Evolutionary conservation across 2,888 invertebrate genomes (phyloP).

Genomic region (Biston betularia): DNA sequence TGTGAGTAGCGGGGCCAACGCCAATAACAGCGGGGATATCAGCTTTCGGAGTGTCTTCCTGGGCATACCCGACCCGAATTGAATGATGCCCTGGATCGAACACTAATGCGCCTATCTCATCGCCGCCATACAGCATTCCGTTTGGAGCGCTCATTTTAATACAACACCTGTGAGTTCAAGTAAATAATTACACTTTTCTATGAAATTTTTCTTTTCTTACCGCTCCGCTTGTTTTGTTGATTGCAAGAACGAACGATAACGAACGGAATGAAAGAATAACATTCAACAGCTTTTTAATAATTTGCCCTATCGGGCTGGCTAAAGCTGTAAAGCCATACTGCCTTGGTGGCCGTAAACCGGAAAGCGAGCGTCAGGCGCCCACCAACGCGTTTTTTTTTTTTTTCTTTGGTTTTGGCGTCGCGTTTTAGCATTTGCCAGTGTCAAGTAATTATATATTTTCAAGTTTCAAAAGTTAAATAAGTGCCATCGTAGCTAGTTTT

Average conservation of each 20-base stretch:
- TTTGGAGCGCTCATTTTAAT: slow-evolving; percentile 78
- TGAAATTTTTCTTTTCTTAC: not conserved
- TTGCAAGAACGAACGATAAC: not conserved
- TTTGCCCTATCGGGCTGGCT: too few relatives aligned
- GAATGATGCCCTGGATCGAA: slow-evolving; percentile 95
- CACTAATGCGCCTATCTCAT: slow-evolving; percentile 99
- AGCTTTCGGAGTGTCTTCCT: slow-evolving; percentile 99
- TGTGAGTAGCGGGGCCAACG: slow-evolving; percentile 90
- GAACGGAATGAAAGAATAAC: too few relatives aligned
- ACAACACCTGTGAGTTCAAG: not conserved
- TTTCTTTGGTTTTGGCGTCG: too few relatives aligned
- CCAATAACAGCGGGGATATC: slow-evolving; percentile 98
- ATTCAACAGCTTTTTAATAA: too few relatives aligned
- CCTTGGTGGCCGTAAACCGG: too few relatives aligned
- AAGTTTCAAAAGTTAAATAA: too few relatives aligned
- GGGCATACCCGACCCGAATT: slow-evolving; percentile 96
- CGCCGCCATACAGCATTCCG: slow-evolving; percentile 95
- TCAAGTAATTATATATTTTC: too few relatives aligned
- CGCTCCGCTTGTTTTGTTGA: slow-evolving; percentile 1
- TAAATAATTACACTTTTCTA: not conserved
- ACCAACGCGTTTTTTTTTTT: too few relatives aligned
- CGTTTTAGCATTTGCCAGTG: too few relatives aligned
- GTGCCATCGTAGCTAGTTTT: too few relatives aligned
- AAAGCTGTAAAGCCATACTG: too few relatives aligned
- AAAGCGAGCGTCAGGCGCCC: too few relatives aligned